Evolutionary conservation across 2,797 vertebrate species (phyloP).

Genomic region (Babyrousa celebensis): DNA sequence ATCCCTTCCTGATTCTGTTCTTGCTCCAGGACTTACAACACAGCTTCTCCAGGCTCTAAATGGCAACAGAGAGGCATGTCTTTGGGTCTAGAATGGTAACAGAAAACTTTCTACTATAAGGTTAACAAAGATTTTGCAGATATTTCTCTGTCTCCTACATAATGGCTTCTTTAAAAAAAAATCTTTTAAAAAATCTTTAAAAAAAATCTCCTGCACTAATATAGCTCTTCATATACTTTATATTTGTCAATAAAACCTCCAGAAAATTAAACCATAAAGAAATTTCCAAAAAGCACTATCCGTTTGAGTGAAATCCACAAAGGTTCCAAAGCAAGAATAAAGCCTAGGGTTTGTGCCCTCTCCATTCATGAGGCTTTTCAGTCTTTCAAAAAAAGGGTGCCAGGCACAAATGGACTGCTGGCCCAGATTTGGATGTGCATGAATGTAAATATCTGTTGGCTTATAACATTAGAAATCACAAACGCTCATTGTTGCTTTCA

Average conservation of each 20-base stretch:
- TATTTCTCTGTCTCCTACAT: constrained; percentile 9
- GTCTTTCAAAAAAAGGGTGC: background rate
- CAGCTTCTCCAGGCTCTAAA: background rate
- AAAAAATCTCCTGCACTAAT: constrained; percentile 3
- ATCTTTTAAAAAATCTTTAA: background rate
- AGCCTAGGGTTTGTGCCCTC: background rate
- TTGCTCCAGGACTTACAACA: background rate
- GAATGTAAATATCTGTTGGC: constrained; percentile 7
- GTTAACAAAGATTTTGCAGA: background rate
- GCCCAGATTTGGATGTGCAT: background rate
- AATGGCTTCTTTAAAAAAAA: constrained; percentile 64
- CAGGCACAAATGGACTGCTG: background rate
- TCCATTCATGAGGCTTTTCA: background rate
- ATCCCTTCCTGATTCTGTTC: background rate
- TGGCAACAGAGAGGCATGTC: background rate
- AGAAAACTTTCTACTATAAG: background rate
- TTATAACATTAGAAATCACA: background rate
- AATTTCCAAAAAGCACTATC: constrained; percentile 43
- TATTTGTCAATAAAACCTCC: constrained; percentile 68
- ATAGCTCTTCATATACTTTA: constrained; percentile 52
- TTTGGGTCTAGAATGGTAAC: background rate
- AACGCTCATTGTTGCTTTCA: constrained; percentile 34
- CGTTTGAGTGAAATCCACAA: constrained; percentile 70
- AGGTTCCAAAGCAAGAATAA: constrained; percentile 50
- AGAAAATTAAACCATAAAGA: constrained; percentile 70